Base-by-base conservation (phyloP, 2,797 vertebrate genomes). In the Rhynchonycteris naso region DNA sequence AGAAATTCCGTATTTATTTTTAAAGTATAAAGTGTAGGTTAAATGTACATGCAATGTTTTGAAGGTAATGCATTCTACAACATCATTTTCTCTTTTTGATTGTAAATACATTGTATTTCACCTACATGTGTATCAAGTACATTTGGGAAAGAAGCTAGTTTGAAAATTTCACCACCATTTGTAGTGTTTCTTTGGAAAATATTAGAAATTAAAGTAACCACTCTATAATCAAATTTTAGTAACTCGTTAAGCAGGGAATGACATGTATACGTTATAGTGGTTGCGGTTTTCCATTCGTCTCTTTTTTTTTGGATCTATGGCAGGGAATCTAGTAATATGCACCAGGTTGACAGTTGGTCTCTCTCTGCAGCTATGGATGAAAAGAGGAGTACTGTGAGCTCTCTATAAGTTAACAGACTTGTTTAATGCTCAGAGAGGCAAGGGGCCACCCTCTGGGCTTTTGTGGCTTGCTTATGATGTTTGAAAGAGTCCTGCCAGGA, bases 401-500 rank as follows among this genome's bases (percentile, higher is more conserved):
- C 11, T 69, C 78, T 59, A 22, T 78, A 95, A 79, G 59, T 6
- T 0, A 19, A 24, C 56, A 9, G 15, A 71, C 47, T 0, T 10
- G 28, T 68, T 80, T 90, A 90, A 68, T 0, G 0, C 80, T 59
- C 30, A 15, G 50, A 35, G 43, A 54, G 90, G 88, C 50, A 80
- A 15, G 50, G 90, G 85, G 82, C 74, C 75, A 90, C 86, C 79
- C 79, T 97, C 58, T 59, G 85, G 90, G 85, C 76, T 93, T 81
- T 61, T 82, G 85, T 0, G 54, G 72, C 95, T 95, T 88, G 74
- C 88, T 94, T 95, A 66, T 95, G 92, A 82, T 93, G 85, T 75
- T 96, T 97, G 95, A 96, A 95, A 91, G 94, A 89, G 59, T 79
- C 89, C 35, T 78, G 50, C 26, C 30, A 88, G 90, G 76, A 98